Evolutionary conservation across 2,888 invertebrate species (phyloP).

Genomic region (Opisthograptis luteolata): DNA sequence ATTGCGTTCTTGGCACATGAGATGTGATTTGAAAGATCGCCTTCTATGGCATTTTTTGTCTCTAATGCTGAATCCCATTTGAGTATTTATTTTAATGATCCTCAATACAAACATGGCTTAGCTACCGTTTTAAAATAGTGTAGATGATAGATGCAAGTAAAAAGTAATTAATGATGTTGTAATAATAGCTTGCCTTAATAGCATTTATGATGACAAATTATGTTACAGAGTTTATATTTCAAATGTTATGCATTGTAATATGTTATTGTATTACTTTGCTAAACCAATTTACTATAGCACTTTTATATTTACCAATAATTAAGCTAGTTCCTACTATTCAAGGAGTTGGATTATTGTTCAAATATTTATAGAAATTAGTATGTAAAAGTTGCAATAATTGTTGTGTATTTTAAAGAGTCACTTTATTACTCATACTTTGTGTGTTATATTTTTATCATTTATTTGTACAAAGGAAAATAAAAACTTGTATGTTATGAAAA

Average conservation of each 20-base stretch:
- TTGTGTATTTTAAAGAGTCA: not conserved
- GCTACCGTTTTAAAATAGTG: no score
- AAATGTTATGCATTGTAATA: not conserved
- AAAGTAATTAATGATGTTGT: not conserved
- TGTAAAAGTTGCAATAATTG: not conserved
- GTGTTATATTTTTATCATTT: no score
- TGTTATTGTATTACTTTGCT: not conserved
- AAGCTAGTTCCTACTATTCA: not conserved
- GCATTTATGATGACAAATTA: slow-evolving; percentile 8
- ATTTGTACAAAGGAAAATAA: no score
- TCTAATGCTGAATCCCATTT: no score
- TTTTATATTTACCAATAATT: not conserved
- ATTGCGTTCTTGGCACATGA: no score
- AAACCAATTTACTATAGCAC: not conserved
- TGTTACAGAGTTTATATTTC: not conserved
- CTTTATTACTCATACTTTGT: not conserved
- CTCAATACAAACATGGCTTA: no score
- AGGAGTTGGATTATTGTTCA: not conserved
- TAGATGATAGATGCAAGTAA: no score
- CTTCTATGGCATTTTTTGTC: no score
- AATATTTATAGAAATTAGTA: not conserved
- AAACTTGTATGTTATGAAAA: no score
- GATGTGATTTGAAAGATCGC: no score
- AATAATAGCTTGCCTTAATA: slow-evolving; percentile 12
- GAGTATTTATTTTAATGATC: no score